These are phyloP conservation scores for Phyto melanocephala DNA, from an alignment of 2,888 invertebrate genomes.

Conservation along the genomic window DNA sequence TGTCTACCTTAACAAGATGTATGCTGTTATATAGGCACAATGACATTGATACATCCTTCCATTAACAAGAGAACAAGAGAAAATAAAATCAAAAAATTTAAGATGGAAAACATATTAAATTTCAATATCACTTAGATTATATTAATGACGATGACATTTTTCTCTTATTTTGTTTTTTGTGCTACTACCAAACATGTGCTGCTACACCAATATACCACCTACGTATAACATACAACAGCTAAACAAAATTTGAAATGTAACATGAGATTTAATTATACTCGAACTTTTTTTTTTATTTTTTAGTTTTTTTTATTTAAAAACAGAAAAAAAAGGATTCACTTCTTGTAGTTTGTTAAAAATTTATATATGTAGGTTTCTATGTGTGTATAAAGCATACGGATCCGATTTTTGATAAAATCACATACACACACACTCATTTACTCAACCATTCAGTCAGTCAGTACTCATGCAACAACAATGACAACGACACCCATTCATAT, in stretches of 20 bases:
- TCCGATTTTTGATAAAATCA: conserved; percentile 41
- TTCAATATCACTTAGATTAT: conserved; percentile 34
- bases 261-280: conserved; percentile 10
- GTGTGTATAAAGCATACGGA: background rate
- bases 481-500: conserved; percentile 37
- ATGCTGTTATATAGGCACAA: background rate
- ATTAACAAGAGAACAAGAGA: background rate
- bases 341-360: background rate
- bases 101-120: conserved; percentile 10
- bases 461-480: conserved; percentile 3
- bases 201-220: background rate
- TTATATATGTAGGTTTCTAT: background rate
- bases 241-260: conserved; percentile 24
- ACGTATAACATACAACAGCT: background rate
- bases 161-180: background rate
- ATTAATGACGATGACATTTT: background rate
- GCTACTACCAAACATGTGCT: conserved; percentile 15
- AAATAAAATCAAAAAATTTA: background rate
- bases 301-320: background rate
- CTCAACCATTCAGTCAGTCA: background rate
- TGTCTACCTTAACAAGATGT: background rate
- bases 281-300: background rate
- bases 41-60: conserved; percentile 4
- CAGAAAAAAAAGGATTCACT: background rate
- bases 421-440: background rate